Conservation (phyloP, 92 coral and sea anemone species). For the Umimayanthus chanpuru region DNA sequence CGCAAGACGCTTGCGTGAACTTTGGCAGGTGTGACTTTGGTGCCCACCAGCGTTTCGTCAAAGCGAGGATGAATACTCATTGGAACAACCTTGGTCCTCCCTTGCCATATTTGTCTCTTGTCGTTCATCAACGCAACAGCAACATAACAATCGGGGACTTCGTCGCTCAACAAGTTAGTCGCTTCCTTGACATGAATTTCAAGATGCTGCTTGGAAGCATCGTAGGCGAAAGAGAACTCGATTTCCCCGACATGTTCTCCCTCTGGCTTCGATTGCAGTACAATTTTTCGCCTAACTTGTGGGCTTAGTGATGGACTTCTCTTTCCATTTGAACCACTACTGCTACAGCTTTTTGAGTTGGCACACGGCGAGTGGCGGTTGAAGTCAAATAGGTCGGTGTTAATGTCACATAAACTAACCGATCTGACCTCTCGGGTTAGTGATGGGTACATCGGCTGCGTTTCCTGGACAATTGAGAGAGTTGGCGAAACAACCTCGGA, state of each 20-base stretch:
- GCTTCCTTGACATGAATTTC: background rate
- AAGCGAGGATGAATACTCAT: slow-evolving; percentile 72
- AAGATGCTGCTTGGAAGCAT: slow-evolving; percentile 22
- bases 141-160: slow-evolving; percentile 23
- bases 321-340: slow-evolving; percentile 28
- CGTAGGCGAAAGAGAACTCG: slow-evolving; percentile 30
- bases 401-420: slow-evolving; percentile 37
- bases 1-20: slow-evolving; percentile 66
- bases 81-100: slow-evolving; percentile 16
- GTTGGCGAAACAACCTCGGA: slow-evolving; percentile 17
- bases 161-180: slow-evolving; percentile 13
- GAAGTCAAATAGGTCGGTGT: slow-evolving; percentile 27
- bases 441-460: background rate
- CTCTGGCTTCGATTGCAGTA: slow-evolving; percentile 27
- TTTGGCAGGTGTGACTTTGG: slow-evolving; percentile 62
- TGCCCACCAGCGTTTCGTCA: slow-evolving; percentile 72
- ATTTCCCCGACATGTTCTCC: slow-evolving; percentile 22
- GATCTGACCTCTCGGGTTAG: slow-evolving; percentile 2
- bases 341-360: background rate
- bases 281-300: slow-evolving; percentile 16
- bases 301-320: slow-evolving; percentile 27
- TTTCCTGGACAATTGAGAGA: slow-evolving; percentile 24
- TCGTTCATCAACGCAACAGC: slow-evolving; percentile 43
- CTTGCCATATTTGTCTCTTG: slow-evolving; percentile 20
- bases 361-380: background rate